A percentile compares a stretch with the other conserved stretches of the same genome.
phyloP scores from a whole-genome alignment of 2,888 invertebrate genomes.

The Latrodectus elegans region DNA sequence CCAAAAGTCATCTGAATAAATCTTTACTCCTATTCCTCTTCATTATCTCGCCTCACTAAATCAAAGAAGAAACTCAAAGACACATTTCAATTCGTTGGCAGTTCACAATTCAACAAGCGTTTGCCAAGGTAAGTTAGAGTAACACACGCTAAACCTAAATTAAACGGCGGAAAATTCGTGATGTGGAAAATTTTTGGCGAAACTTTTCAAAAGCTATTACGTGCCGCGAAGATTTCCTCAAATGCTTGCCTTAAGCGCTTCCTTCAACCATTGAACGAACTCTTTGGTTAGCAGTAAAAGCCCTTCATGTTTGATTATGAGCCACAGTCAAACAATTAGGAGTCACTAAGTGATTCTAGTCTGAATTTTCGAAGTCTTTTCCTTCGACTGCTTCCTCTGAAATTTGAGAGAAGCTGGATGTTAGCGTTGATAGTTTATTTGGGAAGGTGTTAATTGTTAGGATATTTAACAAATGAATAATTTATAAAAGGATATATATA shows the following conservation, averaged over 20 bases:
- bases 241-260: background rate
- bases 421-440: too few species aligned
- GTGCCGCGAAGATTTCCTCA: slow-evolving; percentile 11
- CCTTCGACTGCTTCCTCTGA: too few species aligned
- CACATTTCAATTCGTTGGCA: slow-evolving; percentile 17
- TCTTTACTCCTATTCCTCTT: background rate
- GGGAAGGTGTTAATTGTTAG: too few species aligned
- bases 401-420: too few species aligned
- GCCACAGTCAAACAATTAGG: slow-evolving; percentile 26
- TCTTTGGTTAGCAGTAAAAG: background rate
- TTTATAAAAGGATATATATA: too few species aligned
- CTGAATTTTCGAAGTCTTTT: background rate
- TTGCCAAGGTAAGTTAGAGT: slow-evolving; percentile 2
- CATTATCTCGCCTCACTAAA: background rate
- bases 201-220: slow-evolving; percentile 32
- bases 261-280: slow-evolving; percentile 1
- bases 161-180: slow-evolving; percentile 13
- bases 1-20: background rate
- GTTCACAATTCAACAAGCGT: slow-evolving; percentile 6
- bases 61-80: background rate
- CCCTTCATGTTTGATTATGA: slow-evolving; percentile 12
- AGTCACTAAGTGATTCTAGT: slow-evolving; percentile 12
- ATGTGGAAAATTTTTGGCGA: background rate
- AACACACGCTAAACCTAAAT: slow-evolving; percentile 25
- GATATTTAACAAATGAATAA: too few species aligned